Conservation (phyloP, 2,888 invertebrate species). For the Dryobotodes eremita region DNA sequence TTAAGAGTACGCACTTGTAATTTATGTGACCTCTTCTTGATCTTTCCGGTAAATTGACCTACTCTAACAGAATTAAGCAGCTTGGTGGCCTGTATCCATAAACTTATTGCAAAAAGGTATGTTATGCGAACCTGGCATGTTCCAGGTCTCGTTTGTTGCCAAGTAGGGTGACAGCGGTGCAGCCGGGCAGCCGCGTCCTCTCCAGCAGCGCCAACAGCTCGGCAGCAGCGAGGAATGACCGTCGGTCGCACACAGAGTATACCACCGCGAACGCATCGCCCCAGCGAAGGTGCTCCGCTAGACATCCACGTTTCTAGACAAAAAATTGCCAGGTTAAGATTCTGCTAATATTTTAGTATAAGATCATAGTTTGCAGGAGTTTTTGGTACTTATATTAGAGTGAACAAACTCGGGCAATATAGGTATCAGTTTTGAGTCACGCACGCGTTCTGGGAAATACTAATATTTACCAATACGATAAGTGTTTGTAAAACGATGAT, state of each 20-base stretch:
- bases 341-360: background rate
- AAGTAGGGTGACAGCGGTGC: slow-evolving; percentile 94
- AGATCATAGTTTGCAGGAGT: background rate
- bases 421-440: slow-evolving; percentile 35
- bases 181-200: slow-evolving; percentile 93
- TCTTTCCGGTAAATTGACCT: slow-evolving; percentile 52
- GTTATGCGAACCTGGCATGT: slow-evolving; percentile 92
- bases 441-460: slow-evolving; percentile 16
- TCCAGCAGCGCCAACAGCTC: slow-evolving; percentile 93
- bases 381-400: background rate
- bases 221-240: slow-evolving; percentile 94
- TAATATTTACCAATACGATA: slow-evolving; percentile 18
- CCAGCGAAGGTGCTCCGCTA: slow-evolving; percentile 95
- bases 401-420: slow-evolving; percentile 23
- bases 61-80: slow-evolving; percentile 28
- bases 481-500: slow-evolving; percentile 49
- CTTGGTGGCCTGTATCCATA: slow-evolving; percentile 3
- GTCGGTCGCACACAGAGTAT: slow-evolving; percentile 94
- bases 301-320: slow-evolving; percentile 93
- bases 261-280: slow-evolving; percentile 96
- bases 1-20: slow-evolving; percentile 33
- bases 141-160: slow-evolving; percentile 96
- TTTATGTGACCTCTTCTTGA: slow-evolving; percentile 46
- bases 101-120: background rate
- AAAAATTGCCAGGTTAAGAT: slow-evolving; percentile 34